phyloP scores from a whole-genome alignment of 2,113 vertebrate species.

The Saccopteryx leptura region DNA sequence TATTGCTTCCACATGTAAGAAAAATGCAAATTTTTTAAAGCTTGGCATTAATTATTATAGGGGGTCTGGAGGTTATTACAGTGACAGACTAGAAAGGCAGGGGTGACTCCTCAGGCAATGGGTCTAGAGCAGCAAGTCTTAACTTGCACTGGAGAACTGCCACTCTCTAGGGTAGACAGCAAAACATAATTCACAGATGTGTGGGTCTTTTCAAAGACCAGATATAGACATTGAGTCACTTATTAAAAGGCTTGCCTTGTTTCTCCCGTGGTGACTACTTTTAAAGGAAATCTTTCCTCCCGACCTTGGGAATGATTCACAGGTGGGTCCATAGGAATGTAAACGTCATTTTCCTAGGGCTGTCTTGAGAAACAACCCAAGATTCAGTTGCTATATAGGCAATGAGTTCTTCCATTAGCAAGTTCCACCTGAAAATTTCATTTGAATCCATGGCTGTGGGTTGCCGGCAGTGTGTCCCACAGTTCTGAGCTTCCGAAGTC shows the following conservation, averaged over 20 bases:
- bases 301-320: not conserved
- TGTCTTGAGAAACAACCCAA: not conserved
- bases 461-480: not conserved
- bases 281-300: not conserved
- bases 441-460: not conserved
- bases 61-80: not conserved
- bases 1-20: slow-evolving; percentile 54
- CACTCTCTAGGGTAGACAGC: not conserved
- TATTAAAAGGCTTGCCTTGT: not conserved
- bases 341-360: not conserved
- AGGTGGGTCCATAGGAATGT: not conserved
- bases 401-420: not conserved
- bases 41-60: slow-evolving; percentile 14
- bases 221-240: not conserved
- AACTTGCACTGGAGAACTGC: not conserved
- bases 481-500: not conserved
- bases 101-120: not conserved
- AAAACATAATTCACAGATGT: not conserved
- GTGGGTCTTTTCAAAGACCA: not conserved
- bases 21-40: not conserved
- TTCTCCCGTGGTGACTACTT: not conserved
- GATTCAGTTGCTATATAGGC: not conserved
- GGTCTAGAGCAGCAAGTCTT: not conserved
- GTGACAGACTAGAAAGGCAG: not conserved
- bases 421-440: not conserved